A percentile compares a stretch with the other conserved stretches of the same genome.
Evolutionary conservation across 2,888 invertebrate species (phyloP).

Genomic region (Microctonus aethiopoides): DNA sequence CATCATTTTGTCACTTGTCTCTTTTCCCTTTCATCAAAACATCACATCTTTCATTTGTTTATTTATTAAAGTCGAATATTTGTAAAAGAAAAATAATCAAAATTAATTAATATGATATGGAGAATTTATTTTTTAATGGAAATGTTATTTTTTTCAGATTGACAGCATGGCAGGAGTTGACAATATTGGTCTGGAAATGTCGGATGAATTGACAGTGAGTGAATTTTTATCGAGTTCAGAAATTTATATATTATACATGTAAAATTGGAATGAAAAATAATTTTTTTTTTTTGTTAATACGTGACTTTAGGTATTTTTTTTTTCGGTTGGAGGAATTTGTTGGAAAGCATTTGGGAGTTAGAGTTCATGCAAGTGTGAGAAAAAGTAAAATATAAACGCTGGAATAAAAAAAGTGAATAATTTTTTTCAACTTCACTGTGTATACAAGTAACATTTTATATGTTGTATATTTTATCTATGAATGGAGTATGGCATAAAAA

Average conservation of each 20-base stretch:
- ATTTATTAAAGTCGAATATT: background rate
- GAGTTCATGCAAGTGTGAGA: background rate
- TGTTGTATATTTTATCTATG: background rate
- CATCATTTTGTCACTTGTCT: background rate
- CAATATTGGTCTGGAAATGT: conserved; percentile 39
- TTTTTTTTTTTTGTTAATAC: background rate
- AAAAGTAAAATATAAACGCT: background rate
- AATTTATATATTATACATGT: background rate
- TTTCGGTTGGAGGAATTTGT: background rate
- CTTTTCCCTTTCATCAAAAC: background rate
- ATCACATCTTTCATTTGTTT: background rate
- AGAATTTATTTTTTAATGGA: too few relatives aligned
- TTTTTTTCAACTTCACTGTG: background rate
- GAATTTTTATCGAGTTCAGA: background rate
- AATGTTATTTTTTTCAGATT: background rate
- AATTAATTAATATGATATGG: too few relatives aligned
- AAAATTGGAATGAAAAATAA: background rate
- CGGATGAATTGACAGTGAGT: conserved; percentile 32
- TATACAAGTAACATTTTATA: background rate
- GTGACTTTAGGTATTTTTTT: background rate
- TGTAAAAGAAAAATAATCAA: too few relatives aligned
- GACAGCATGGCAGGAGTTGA: conserved; percentile 42
- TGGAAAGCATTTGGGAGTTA: background rate
- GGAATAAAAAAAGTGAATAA: background rate
- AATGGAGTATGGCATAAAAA: background rate